Conservation (phyloP, 1,140 invertebrate species). For the Cepaea nemoralis region DNA sequence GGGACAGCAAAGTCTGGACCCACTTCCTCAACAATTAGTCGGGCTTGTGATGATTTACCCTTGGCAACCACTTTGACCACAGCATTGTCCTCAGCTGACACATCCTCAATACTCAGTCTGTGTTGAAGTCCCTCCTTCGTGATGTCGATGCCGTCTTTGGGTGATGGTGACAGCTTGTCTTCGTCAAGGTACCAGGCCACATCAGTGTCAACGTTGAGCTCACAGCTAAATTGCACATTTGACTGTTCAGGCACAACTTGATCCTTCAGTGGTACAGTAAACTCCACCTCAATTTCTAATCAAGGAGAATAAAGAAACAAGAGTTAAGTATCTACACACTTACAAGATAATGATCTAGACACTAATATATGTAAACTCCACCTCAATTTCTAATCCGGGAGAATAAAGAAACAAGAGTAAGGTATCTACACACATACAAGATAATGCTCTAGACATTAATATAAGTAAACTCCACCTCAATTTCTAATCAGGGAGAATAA, state of each 20-base stretch:
- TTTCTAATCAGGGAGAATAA: constrained; percentile 41
- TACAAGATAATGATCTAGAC: neutral
- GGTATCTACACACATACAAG: neutral
- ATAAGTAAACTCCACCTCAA: constrained; percentile 55
- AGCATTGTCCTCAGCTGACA: constrained; percentile 57
- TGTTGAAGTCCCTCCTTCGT: constrained; percentile 60
- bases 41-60: constrained; percentile 59
- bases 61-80: constrained; percentile 60
- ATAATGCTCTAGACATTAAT: too few species aligned
- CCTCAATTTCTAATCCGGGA: constrained; percentile 49
- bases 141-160: constrained; percentile 82
- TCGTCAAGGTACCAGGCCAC: constrained; percentile 71
- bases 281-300: constrained; percentile 53
- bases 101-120: constrained; percentile 63
- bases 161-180: constrained; percentile 58
- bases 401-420: neutral
- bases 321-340: neutral
- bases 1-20: constrained; percentile 45
- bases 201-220: constrained; percentile 90
- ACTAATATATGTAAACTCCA: constrained; percentile 54
- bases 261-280: constrained; percentile 56
- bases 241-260: constrained; percentile 78
- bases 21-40: constrained; percentile 57
- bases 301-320: constrained; percentile 2
- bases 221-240: constrained; percentile 90